phyloP scores from a whole-genome alignment of 2,888 invertebrate genomes.

The Brenthis ino region DNA sequence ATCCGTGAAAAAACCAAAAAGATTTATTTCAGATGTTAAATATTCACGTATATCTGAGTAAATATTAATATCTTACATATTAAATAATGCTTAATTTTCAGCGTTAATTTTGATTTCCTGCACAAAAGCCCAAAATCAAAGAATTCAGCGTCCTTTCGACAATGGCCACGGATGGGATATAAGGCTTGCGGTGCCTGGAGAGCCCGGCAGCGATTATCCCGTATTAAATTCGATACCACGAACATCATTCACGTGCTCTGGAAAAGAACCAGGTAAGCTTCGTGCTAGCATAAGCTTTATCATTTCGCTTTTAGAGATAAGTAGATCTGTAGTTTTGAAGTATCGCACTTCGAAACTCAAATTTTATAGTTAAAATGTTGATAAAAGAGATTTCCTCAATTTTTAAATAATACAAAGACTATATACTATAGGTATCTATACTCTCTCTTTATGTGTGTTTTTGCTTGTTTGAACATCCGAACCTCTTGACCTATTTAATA shows the following conservation, averaged over 20 bases:
- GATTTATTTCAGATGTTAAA: too few species aligned
- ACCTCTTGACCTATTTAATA: too few species aligned
- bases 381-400: too few species aligned
- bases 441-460: too few species aligned
- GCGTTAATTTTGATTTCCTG: slow-evolving; percentile 49
- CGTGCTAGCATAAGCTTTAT: background rate
- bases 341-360: background rate
- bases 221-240: slow-evolving; percentile 82
- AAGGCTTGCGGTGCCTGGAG: slow-evolving; percentile 84
- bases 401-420: too few species aligned
- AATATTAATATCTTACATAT: background rate
- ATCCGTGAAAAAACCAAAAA: too few species aligned
- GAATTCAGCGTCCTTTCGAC: slow-evolving; percentile 54
- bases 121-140: slow-evolving; percentile 56
- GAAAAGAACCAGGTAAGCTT: slow-evolving; percentile 79
- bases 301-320: background rate
- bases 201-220: slow-evolving; percentile 86
- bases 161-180: slow-evolving; percentile 81
- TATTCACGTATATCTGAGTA: too few species aligned
- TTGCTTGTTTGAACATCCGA: too few species aligned
- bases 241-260: slow-evolving; percentile 84
- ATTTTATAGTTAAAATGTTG: background rate
- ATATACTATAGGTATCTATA: too few species aligned
- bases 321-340: background rate
- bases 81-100: slow-evolving; percentile 40